A percentile compares a stretch with the other conserved stretches of the same genome.
These are phyloP conservation scores for Cyanocitta stelleri DNA, from an alignment of 2,113 vertebrate species.

Conservation along the genomic window DNA sequence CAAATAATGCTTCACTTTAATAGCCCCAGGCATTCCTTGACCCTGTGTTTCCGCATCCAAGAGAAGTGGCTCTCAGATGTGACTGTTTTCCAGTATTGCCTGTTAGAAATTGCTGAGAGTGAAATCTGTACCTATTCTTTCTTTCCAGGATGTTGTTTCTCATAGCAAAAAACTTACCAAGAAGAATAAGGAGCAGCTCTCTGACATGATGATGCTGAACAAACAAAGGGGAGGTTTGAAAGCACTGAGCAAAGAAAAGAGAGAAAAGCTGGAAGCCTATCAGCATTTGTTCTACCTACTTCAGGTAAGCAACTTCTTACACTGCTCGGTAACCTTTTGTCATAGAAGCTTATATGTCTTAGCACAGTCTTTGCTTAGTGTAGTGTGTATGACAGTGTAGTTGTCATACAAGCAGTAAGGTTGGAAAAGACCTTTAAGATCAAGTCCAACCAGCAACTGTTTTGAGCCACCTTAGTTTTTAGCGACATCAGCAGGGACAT, in stretches of 20 bases:
- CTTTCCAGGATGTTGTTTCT: conserved; percentile 90
- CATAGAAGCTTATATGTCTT: neutral
- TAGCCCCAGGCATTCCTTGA: neutral
- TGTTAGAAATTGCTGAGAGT: neutral
- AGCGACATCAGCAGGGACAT: rapidly evolving
- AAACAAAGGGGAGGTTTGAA: conserved; percentile 94
- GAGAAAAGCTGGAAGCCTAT: conserved; percentile 93
- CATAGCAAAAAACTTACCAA: conserved; percentile 98
- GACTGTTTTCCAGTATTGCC: neutral
- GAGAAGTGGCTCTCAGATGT: neutral
- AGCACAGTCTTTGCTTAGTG: neutral
- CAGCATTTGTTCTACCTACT: conserved; percentile 93
- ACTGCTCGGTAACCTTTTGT: rapidly evolving
- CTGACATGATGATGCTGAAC: conserved; percentile 97
- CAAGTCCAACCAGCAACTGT: neutral
- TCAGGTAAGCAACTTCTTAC: conserved; percentile 73
- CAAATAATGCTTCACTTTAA: neutral
- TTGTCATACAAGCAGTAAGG: neutral
- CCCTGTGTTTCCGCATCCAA: neutral
- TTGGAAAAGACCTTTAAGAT: neutral
- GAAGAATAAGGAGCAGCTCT: conserved; percentile 94
- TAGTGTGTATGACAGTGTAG: neutral
- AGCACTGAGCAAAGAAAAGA: conserved; percentile 96
- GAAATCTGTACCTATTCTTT: neutral
- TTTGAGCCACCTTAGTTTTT: neutral